Base-by-base conservation (phyloP, 2,113 vertebrate genomes). In the Morone saxatilis region DNA sequence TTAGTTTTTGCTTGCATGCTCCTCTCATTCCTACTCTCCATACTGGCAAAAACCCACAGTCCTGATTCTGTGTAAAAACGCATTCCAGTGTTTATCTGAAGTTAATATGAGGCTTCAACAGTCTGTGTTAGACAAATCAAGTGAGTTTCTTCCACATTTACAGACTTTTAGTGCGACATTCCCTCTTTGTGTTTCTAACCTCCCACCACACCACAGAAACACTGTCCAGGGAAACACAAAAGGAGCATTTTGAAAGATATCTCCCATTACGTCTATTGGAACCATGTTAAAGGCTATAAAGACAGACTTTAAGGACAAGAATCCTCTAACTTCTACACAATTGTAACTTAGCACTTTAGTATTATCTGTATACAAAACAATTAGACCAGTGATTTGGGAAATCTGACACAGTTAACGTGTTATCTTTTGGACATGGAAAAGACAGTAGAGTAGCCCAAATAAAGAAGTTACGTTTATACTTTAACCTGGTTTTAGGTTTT, bases 371-470 rank as follows among this genome's bases (percentile, higher is more conserved):
- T 6, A 63, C 31, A 51, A 36, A 59, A 63, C 60, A 65, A 19
- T 50, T 1, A 10, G 7, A 11, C 76, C 5, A n/a, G 8, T 13
- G 1, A 53, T 31, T 82, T 74, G 6, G 47, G 51, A 50, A 72
- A 85, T 38, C 22, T 13, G 66, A 89, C 56, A 7, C 86, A 31
- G 57, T 31, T 31, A 31, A 31, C 3, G 31, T 31, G 31, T 31
- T 31, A 31, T 31, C 31, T 31, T 31, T 31, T 31, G 31, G 31
- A 31, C 31, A 31, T 31, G 31, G 31, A 31, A 31, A 31, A 31
- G 1, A 31, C 31, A 31, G 31, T 31, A 31, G 31, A 31, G 31
- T 31, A 31, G 31, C 31, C 31, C 31, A 31, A 31, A 31, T 31
- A 31, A 3, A 31, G 31, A 31, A 31, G 31, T 31, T 31, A 31